These are phyloP conservation scores for Anguilla rostrata DNA, from an alignment of 2,113 vertebrate genomes.

Conservation along the genomic window DNA sequence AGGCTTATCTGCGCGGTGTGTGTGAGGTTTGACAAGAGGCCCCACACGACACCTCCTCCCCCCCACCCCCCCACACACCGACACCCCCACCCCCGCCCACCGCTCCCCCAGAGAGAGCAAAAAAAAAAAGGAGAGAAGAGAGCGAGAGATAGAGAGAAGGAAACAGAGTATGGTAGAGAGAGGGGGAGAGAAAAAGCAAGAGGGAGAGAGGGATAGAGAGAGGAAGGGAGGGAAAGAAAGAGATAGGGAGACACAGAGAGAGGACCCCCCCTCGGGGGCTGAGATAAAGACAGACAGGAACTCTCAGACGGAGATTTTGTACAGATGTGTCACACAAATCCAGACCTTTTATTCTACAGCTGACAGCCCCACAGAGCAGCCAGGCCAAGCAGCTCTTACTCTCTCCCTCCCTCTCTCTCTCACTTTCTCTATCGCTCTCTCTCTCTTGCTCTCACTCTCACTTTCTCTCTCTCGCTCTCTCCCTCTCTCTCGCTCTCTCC, in stretches of 20 bases:
- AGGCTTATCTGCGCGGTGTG: constrained; percentile 61
- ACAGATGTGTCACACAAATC: constrained; percentile 68
- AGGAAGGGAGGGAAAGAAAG: background rate
- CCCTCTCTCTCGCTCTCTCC: no score
- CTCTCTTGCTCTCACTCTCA: background rate
- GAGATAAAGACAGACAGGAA: constrained; percentile 52
- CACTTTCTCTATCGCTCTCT: background rate
- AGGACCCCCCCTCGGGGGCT: constrained; percentile 25
- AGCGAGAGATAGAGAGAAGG: background rate
- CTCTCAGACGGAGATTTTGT: constrained; percentile 62
- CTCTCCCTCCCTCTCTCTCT: background rate
- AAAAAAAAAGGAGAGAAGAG: constrained; percentile 33
- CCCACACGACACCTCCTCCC: constrained; percentile 22
- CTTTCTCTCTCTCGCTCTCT: background rate
- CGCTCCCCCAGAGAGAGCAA: constrained; percentile 27
- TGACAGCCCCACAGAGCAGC: constrained; percentile 59
- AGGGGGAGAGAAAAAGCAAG: background rate
- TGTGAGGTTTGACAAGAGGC: constrained; percentile 52
- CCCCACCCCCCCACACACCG: constrained; percentile 38
- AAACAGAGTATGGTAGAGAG: constrained; percentile 1
- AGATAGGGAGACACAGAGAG: constrained; percentile 8
- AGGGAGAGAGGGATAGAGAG: background rate
- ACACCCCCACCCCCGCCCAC: constrained; percentile 43
- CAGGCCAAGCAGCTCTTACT: constrained; percentile 20
- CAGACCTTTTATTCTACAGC: constrained; percentile 63